phyloP scores from a whole-genome alignment of 1,140 invertebrate genomes.

The Fopius arisanus region DNA sequence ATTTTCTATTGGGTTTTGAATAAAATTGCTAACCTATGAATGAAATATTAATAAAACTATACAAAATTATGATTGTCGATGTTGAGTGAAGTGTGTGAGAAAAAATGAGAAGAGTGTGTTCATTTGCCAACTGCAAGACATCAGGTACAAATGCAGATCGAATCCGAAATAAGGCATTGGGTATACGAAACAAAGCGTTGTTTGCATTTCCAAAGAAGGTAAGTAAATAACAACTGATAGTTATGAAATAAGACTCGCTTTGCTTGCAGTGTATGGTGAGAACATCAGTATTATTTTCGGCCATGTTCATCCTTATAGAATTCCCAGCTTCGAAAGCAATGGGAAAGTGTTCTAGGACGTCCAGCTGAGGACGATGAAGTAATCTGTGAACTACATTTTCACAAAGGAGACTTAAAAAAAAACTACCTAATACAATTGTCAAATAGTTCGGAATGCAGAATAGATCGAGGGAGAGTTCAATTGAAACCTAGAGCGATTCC shows the following conservation, averaged over 20 bases:
- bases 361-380: not conserved
- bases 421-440: not conserved
- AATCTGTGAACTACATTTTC: not conserved
- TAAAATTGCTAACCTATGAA: not conserved
- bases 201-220: conserved; percentile 6
- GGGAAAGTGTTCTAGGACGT: not conserved
- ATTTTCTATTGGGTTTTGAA: not conserved
- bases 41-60: not conserved
- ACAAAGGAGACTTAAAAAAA: not conserved
- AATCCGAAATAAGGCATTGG: not conserved
- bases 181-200: not conserved
- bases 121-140: not conserved
- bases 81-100: too few species aligned
- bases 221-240: not conserved
- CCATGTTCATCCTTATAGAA: not conserved
- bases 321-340: not conserved
- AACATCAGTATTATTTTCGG: not conserved
- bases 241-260: not conserved
- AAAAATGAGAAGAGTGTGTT: not conserved
- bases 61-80: not conserved
- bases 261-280: not conserved
- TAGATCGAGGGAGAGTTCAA: not conserved
- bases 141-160: not conserved
- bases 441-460: not conserved
- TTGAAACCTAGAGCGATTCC: not conserved